Percentiles rank a stretch among this genome's conserved stretches.
Evolutionary conservation across 2,797 vertebrate genomes (phyloP).

Genomic region (Ceyx erithaca): DNA sequence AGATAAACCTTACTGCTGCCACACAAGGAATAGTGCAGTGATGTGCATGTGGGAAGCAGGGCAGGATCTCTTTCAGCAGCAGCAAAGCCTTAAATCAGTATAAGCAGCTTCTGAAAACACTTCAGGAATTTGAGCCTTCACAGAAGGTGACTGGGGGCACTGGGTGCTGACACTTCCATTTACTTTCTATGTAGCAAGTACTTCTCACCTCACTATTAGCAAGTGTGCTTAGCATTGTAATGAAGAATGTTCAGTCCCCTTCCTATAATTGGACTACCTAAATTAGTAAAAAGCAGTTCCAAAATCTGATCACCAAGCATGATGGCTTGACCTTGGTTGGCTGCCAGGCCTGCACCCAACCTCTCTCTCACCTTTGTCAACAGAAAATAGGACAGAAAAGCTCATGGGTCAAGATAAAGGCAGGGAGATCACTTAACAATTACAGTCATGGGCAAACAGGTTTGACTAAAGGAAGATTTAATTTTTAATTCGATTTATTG

Average conservation of each 20-base stretch:
- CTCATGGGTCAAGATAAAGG: neutral
- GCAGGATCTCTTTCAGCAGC: neutral
- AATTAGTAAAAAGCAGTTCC: neutral
- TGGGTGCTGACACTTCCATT: neutral
- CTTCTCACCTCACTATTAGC: neutral
- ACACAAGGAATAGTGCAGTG: neutral
- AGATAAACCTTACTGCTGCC: neutral
- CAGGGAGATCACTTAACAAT: neutral
- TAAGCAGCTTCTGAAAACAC: constrained; percentile 4
- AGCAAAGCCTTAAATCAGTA: neutral
- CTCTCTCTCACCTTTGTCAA: neutral
- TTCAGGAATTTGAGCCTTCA: neutral
- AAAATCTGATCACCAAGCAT: neutral
- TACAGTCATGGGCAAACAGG: neutral
- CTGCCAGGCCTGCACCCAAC: neutral
- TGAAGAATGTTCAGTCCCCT: neutral
- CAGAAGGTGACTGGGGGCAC: neutral
- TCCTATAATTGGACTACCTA: neutral
- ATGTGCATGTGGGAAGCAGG: neutral
- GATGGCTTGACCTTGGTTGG: neutral
- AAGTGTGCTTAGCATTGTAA: neutral
- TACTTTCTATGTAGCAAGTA: neutral
- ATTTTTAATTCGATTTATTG: neutral
- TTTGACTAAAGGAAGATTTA: neutral
- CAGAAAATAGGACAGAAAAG: neutral